Evolutionary conservation across 1,140 invertebrate species (phyloP).

Genomic region (Apis mellifera): DNA sequence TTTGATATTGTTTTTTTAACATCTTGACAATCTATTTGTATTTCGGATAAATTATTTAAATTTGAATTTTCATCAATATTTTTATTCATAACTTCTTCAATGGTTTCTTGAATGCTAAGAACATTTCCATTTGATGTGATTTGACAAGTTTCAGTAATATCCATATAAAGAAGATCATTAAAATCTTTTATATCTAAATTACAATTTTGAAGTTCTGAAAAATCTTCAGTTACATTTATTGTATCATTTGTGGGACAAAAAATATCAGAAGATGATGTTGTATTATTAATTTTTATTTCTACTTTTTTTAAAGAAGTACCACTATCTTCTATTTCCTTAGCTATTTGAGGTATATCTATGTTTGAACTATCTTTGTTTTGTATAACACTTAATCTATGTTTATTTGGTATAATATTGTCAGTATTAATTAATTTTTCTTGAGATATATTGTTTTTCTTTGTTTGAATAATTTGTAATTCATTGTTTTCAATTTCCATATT

Average conservation of each 20-base stretch:
- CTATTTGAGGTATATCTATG: neutral
- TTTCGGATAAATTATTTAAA: neutral
- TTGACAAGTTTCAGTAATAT: neutral
- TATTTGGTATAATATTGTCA: neutral
- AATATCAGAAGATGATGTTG: neutral
- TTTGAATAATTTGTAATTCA: neutral
- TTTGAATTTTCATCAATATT: neutral
- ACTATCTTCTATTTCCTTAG: neutral
- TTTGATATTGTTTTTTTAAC: neutral
- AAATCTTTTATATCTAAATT: conserved; percentile 13
- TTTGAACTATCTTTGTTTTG: neutral
- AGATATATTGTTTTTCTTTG: neutral
- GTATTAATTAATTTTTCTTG: neutral
- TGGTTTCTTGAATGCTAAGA: conserved; percentile 27
- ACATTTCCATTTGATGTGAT: conserved; percentile 28
- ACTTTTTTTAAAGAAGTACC: neutral
- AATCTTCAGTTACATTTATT: neutral
- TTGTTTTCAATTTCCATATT: neutral
- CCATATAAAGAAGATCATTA: conserved; percentile 12
- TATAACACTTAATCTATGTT: no score
- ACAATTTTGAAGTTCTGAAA: neutral
- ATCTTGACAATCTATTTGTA: neutral
- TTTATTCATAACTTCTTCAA: neutral
- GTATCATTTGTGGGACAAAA: neutral
- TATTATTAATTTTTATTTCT: neutral